phyloP scores from a whole-genome alignment of 1,140 invertebrate species.

The Panulirus ornatus region DNA sequence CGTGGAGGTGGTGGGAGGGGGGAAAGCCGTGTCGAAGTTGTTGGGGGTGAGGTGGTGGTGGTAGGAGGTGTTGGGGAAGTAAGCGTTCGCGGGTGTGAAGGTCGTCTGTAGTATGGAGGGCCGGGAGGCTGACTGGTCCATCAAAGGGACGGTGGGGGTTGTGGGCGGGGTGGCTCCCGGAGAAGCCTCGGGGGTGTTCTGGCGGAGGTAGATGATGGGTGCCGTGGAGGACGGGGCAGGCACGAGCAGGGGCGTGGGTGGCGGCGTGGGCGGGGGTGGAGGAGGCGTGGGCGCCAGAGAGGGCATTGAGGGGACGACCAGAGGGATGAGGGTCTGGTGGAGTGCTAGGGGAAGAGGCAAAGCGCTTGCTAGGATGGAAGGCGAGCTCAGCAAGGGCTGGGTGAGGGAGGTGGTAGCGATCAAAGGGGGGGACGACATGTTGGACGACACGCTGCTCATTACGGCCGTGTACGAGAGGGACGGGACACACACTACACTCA shows the following conservation, averaged over 20 bases:
- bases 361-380: neutral
- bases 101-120: neutral
- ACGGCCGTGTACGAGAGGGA: neutral
- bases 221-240: neutral
- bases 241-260: constrained; percentile 21
- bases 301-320: neutral
- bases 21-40: neutral
- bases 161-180: constrained; percentile 27
- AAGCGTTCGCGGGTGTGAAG: neutral
- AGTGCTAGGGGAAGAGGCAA: neutral
- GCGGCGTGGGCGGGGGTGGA: constrained; percentile 21
- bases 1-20: constrained; percentile 2
- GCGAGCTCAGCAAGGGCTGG: neutral
- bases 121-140: too few relatives aligned
- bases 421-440: neutral
- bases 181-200: constrained; percentile 46
- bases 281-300: neutral
- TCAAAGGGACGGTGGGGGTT: neutral
- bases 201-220: constrained; percentile 47
- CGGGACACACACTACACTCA: neutral
- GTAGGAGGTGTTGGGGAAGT: neutral
- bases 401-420: neutral
- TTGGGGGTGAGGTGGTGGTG: neutral
- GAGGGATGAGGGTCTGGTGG: neutral
- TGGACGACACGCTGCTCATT: neutral